Conservation (phyloP, 2,113 vertebrate species). For the Pteruthius melanotis region DNA sequence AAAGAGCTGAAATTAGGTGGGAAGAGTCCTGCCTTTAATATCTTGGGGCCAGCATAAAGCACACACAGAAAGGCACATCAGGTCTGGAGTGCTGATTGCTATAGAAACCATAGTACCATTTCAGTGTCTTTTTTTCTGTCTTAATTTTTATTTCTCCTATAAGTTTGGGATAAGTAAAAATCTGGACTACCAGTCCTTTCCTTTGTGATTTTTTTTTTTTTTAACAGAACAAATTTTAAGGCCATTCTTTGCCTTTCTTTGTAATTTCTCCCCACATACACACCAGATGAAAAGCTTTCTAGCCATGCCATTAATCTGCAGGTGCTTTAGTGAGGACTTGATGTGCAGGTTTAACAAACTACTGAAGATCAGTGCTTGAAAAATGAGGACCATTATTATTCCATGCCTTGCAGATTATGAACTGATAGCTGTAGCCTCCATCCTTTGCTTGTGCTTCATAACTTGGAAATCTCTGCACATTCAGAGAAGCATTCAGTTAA, state of each 20-base stretch:
- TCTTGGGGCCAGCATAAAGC: not conserved
- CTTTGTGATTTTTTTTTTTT: not conserved
- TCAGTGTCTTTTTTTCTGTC: not conserved
- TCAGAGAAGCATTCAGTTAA: slow-evolving; percentile 25
- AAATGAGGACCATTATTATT: slow-evolving; percentile 60
- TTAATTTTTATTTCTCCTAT: not conserved
- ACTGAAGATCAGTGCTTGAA: slow-evolving; percentile 42
- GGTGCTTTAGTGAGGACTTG: slow-evolving; percentile 10
- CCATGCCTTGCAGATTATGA: slow-evolving; percentile 47
- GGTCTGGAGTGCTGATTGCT: not conserved
- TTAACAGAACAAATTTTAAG: not conserved
- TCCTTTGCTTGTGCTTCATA: not conserved
- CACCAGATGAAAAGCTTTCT: slow-evolving; percentile 9
- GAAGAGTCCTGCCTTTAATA: not conserved
- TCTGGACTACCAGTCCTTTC: not conserved
- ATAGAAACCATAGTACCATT: not conserved
- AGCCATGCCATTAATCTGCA: slow-evolving; percentile 43
- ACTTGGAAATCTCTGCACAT: slow-evolving; percentile 52
- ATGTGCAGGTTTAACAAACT: slow-evolving; percentile 43
- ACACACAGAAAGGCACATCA: not conserved
- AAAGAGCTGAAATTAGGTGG: not conserved
- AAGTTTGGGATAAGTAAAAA: not conserved
- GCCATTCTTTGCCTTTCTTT: not conserved
- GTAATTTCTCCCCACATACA: not conserved
- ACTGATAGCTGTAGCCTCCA: slow-evolving; percentile 37